Conservation (phyloP, 2,888 invertebrate species). For the Philaethria dido region DNA sequence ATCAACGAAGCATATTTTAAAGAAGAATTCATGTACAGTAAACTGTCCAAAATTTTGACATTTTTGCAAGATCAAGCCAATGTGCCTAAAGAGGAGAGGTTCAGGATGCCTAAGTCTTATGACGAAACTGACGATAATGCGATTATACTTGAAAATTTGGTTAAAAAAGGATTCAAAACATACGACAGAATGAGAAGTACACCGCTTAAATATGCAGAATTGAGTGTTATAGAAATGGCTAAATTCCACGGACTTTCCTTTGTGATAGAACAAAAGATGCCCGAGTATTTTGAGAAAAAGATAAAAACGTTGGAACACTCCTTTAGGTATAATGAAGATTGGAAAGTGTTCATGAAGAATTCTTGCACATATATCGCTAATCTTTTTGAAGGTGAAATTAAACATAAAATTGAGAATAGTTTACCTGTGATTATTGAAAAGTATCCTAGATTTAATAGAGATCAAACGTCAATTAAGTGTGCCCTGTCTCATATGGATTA, state of each 20-base stretch:
- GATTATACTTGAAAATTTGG: constrained; percentile 46
- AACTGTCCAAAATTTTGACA: constrained; percentile 47
- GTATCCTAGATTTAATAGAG: constrained; percentile 46
- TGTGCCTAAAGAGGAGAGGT: constrained; percentile 38
- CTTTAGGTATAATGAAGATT: constrained; percentile 40
- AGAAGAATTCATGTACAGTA: constrained; percentile 55
- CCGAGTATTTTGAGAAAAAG: constrained; percentile 49
- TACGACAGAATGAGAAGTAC: constrained; percentile 46
- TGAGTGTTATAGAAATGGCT: constrained; percentile 50
- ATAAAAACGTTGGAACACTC: constrained; percentile 42
- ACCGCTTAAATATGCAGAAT: constrained; percentile 50
- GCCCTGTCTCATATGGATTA: constrained; percentile 45
- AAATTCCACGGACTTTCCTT: constrained; percentile 54
- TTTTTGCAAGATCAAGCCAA: constrained; percentile 46
- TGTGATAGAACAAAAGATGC: constrained; percentile 47
- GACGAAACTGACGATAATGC: constrained; percentile 26
- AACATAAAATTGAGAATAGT: constrained; percentile 46
- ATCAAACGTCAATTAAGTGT: constrained; percentile 31
- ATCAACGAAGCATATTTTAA: constrained; percentile 48
- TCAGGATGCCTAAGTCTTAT: constrained; percentile 39
- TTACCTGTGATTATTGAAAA: constrained; percentile 38
- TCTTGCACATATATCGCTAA: constrained; percentile 43
- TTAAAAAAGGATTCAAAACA: constrained; percentile 50
- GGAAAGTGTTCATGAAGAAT: constrained; percentile 38
- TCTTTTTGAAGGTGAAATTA: constrained; percentile 48